Evolutionary conservation across 2,888 invertebrate genomes (phyloP), one percentile per base, ranked within the genome.

Genomic region (Apantesis nais): DNA sequence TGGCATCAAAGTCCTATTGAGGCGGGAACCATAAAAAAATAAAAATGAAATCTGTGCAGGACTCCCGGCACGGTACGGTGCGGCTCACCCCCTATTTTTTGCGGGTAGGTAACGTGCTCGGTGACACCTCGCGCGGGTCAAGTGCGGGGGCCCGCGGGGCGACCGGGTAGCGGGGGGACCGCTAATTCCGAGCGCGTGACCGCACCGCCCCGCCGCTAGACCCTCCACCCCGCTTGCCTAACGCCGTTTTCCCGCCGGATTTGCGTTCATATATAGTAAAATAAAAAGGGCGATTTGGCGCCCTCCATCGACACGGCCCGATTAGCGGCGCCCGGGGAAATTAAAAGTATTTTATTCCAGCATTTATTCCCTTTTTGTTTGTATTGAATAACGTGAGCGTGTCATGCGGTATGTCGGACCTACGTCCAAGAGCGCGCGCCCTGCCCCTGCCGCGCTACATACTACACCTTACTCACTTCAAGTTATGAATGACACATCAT

Each of bases 301-400:
- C 93, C 93, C 93, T 93, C 92, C 92, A 91, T 92, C 90, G 93
- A 89, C 91, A 89, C 89, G 87, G 90, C 88, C 91, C 93, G 93
- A 94, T 94, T 94, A 94, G 93, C 92, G 92, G 92, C 92, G 93
- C 92, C 93, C 92, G 89, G 94, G 93, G 94, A 93, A 94, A 94
- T 94, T 94, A 94, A 93, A 94, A 93, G 93, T 93, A 93, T 94
- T 93, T 93, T 93, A 93, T 93, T 93, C 91, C 89, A 91, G 90
- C 91, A 93, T 93, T 93, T 92, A 93, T 93, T 92, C 90, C 88
- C 89, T 90, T 92, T 93, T 92, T 93, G 91, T 93, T 93, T 92
- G 90, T 85, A 87, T 90, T 90, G 91, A 91, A 90, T 92, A 90
- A 90, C 87, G 88, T 74, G 86, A 85, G 86, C 84, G 86, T 82